phyloP scores from a whole-genome alignment of 1,140 invertebrate genomes.

The Drosophila ohnishii region DNA sequence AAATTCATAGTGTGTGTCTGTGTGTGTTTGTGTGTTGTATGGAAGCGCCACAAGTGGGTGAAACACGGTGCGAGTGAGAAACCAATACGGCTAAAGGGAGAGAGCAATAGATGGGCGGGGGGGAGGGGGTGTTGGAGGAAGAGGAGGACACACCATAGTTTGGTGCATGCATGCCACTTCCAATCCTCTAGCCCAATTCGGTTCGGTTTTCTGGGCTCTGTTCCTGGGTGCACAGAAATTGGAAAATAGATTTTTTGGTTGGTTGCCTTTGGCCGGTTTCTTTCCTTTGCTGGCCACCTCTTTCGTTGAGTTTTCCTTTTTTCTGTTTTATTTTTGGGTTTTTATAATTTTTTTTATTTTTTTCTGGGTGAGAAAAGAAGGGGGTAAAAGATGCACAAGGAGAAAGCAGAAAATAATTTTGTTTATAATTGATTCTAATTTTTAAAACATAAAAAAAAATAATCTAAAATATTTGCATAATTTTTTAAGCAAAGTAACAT shows the following conservation, averaged over 20 bases:
- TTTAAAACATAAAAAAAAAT: not conserved
- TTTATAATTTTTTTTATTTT: conserved; percentile 22
- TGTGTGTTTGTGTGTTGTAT: conserved; percentile 41
- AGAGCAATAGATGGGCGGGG: not conserved
- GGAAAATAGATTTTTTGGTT: conserved; percentile 82
- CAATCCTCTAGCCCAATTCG: conserved; percentile 2
- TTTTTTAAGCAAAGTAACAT: too few relatives aligned
- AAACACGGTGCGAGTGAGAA: conserved; percentile 37
- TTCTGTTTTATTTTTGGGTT: not conserved
- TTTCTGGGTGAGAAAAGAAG: conserved; percentile 9
- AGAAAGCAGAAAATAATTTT: not conserved
- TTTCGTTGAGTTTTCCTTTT: conserved; percentile 5
- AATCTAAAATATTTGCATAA: too few relatives aligned
- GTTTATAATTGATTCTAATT: not conserved
- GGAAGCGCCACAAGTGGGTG: conserved; percentile 75
- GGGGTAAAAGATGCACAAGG: not conserved
- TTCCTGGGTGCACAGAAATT: conserved; percentile 71
- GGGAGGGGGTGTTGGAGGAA: too few relatives aligned
- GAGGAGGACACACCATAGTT: conserved; percentile 33
- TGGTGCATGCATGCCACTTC: conserved; percentile 50
- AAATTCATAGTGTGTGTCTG: conserved; percentile 56
- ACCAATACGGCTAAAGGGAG: conserved; percentile 5
- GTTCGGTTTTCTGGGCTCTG: conserved; percentile 28
- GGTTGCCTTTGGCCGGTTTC: conserved; percentile 70
- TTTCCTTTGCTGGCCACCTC: conserved; percentile 26